Base-by-base conservation (phyloP, 1,140 invertebrate genomes). In the Zaprionus tsacasi region DNA sequence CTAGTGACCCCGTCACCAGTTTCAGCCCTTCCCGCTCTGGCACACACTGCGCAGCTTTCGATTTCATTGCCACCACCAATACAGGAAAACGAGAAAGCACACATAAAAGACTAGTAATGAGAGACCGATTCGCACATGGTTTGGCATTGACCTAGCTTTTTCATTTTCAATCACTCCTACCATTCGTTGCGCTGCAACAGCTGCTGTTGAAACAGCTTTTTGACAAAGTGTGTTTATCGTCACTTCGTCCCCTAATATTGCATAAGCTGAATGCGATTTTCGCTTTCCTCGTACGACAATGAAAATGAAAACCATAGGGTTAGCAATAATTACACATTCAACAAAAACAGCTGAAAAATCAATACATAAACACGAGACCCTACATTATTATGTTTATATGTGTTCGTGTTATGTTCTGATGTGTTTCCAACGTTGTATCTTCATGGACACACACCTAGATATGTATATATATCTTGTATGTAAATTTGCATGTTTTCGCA, bases 91-190 rank as follows among this genome's bases (percentile, higher is more conserved):
- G 8, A 61, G 68, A 21, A 40, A 36, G 40, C 30, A 45, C n/a
- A n/a, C n/a, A n/a, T n/a, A n/a, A n/a, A 6, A 43, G 54, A 60
- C 45, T 40, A 45, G 48, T 54, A 40, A 35, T 30, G 55, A 17
- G 70, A 55, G 65, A 15, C 52, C 48, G 54, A 58, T 69, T 79
- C 66, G 82, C 82, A 88, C 82, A 80, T 82, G 77, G 58, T 64
- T 45, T 81, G 74, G 56, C 83, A 87, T 88, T 87, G 83, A 87
- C 83, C 85, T 70, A 80, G 66, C 40, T 71, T 30, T 50, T 50
- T 38, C 45, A 30, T 64, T 58, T 55, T 13, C n/a, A 17, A 59
- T 57, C 75, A 56, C 21, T 52, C 50, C 45, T 13, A 25, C 78
- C 12, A 21, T 50, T 40, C 25, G 57, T n/a, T 52, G 15, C 30